Evolutionary conservation across 2,113 vertebrate species (phyloP).

Genomic region (Poeciliopsis retropinna): DNA sequence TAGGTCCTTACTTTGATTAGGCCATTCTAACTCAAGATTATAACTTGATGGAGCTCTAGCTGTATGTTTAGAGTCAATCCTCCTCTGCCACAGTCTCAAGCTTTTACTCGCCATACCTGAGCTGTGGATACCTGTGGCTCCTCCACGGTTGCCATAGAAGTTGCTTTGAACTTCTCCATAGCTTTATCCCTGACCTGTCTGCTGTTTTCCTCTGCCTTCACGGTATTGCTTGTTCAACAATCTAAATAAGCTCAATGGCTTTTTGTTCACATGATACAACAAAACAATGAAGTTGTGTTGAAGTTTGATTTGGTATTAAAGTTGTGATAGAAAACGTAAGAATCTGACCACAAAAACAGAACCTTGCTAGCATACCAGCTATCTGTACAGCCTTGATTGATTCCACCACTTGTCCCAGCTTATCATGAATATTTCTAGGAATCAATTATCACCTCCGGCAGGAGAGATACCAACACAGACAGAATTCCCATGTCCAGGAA

Average conservation of each 20-base stretch:
- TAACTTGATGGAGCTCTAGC: neutral
- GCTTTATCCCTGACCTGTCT: too few relatives aligned
- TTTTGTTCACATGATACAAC: too few relatives aligned
- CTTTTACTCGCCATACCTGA: neutral
- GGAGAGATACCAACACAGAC: constrained; percentile 26
- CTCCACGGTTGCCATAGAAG: too few relatives aligned
- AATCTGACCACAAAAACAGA: neutral
- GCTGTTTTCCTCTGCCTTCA: too few relatives aligned
- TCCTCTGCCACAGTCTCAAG: too few relatives aligned
- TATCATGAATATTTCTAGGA: constrained; percentile 47
- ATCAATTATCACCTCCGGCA: neutral
- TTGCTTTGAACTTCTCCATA: too few relatives aligned
- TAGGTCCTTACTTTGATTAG: neutral
- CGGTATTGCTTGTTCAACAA: too few relatives aligned
- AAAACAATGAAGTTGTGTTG: too few relatives aligned
- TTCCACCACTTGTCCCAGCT: constrained; percentile 35
- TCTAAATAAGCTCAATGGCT: too few relatives aligned
- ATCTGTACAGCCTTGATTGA: constrained; percentile 37
- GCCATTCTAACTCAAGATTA: neutral
- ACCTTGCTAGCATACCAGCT: neutral
- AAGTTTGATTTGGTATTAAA: neutral
- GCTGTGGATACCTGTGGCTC: too few relatives aligned
- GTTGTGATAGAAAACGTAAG: neutral
- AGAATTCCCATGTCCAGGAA: constrained; percentile 26
- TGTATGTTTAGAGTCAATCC: too few relatives aligned